Base-by-base conservation (phyloP, 2,888 invertebrate genomes). In the Malthinus seriepunctatus region DNA sequence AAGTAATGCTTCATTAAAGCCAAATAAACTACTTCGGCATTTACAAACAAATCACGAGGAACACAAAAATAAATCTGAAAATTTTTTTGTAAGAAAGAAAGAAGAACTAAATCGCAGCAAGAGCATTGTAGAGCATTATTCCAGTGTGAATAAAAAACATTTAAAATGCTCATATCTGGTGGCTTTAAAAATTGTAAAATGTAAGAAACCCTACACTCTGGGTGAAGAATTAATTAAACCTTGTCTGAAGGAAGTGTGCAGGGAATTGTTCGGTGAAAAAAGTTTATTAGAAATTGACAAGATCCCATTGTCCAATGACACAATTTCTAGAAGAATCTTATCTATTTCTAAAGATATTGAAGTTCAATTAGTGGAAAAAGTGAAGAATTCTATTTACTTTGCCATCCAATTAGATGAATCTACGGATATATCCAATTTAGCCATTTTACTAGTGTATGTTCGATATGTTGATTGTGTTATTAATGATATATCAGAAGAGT, bases 201-300 rank as follows among this genome's bases (percentile, higher is more conserved):
- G 51, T 44, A 58, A 56, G 9, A 56, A 56, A 34, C 55, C 63
- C 8, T 46, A 39, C 48, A 62, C 58, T 51, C 52, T 60, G 63
- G 60, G 62, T 56, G 59, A 62, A 59, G 53, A 63, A 52, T 59
- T 64, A 56, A 46, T 64, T 56, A 59, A 61, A 64, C 64, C 63
- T 60, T 23, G 23, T 23, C 5, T 23, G 23, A 23, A 23, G 23
- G 3, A 23, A 23, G 23, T 55, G 60, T 56, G 53, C 60, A 60
- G 59, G 57, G 59, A 61, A 60, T 53, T 63, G 55, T 61, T 56
- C 50, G 53, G 63, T 53, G 50, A 53, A 44, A 56, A 55, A 63
- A 51, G 58, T 48, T 59, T 53, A 35, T 49, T 37, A 42, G 60
- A 61, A 62, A 49, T 62, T 53, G 56, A 61, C 52, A 61, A 48